Evolutionary conservation across 2,113 vertebrate genomes (phyloP), one percentile per base, ranked within the genome.

Genomic region (Sigmodon hispidus): DNA sequence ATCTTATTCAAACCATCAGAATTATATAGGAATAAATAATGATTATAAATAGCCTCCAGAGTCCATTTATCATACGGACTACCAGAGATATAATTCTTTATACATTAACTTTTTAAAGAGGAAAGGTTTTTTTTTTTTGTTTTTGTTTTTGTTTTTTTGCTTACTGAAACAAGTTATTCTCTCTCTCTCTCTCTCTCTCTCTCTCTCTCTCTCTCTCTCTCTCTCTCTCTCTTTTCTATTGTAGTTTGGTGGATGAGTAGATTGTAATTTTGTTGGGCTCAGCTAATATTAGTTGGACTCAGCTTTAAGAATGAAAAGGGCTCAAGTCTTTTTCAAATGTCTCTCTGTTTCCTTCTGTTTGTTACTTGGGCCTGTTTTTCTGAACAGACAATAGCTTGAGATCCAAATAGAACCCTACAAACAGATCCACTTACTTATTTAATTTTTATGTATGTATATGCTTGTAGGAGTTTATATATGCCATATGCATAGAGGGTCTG

Each of bases 221-320:
- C n/a, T n/a, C n/a, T n/a, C n/a, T n/a, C n/a, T n/a, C n/a, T n/a
- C n/a, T 61, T 93, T 84, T 80, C 67, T 65, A 17, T 80, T 31
- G 16, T 11, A 9, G 63, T 17, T 22, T 36, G 52, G 4, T 65
- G 26, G 81, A 13, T 86, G 40, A 52, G 16, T 52, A 21, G 10
- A 52, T 34, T 88, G 26, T 96, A 40, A 81, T 76, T 89, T n/a
- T 92, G 7, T 55, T 76, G 65, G n/a, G 31, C n/a, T 85, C 73
- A 45, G 72, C 9, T 90, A 52, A 7, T 76, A 67, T 29, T 48
- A 91, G n/a, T 26, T 57, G 43, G n/a, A n/a, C 13, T 83, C 21
- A 81, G 52, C 59, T 87, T 59, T 19, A 45, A 50, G 15, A 80
- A 22, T 50, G 43, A 43, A 19, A 29, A 94, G 19, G 34, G 34